phyloP scores from a whole-genome alignment of 2,797 vertebrate species.

The Vespertilio murinus region DNA sequence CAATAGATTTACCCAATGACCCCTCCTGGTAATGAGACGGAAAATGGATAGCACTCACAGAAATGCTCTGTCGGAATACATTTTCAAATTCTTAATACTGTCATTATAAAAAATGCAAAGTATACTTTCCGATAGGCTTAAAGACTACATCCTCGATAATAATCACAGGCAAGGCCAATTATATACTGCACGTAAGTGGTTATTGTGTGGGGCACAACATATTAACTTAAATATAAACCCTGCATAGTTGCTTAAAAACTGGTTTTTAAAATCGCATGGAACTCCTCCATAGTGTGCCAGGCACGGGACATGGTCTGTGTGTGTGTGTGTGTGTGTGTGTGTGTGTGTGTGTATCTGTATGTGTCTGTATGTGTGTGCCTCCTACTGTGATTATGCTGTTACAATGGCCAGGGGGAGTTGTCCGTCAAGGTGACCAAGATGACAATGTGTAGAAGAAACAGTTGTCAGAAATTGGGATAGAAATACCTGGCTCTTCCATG shows the following conservation, averaged over 20 bases:
- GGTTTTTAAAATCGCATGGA: neutral
- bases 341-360: neutral
- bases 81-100: neutral
- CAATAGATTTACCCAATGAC: conserved; percentile 75
- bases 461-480: neutral
- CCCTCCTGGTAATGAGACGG: conserved; percentile 67
- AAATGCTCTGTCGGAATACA: neutral
- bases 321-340: neutral
- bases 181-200: neutral
- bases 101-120: conserved; percentile 21
- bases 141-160: neutral
- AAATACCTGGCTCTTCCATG: neutral
- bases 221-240: neutral
- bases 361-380: neutral
- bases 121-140: neutral
- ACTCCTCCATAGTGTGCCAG: neutral
- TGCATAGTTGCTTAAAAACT: neutral
- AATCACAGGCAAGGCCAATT: neutral
- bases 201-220: neutral
- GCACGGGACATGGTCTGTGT: neutral
- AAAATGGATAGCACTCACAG: conserved; percentile 48
- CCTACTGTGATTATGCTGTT: neutral
- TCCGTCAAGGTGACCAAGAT: neutral
- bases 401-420: neutral
- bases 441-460: neutral